A percentile compares a stretch with the other conserved stretches of the same genome.
Conservation (phyloP, 2,797 vertebrate species). For the Cirrhinus molitorella region DNA sequence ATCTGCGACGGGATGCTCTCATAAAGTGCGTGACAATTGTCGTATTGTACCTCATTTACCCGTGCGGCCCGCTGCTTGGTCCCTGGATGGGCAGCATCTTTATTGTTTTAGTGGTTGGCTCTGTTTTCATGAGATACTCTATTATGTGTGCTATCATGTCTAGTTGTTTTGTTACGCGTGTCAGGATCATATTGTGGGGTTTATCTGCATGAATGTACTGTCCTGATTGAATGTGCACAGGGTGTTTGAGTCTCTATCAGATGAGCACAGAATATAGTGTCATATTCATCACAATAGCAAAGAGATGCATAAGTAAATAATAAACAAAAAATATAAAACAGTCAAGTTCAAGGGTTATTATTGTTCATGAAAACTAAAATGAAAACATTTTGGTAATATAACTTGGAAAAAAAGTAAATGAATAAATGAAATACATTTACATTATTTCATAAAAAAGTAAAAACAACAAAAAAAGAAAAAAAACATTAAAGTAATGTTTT, state of each 20-base stretch:
- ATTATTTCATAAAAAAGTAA: not conserved
- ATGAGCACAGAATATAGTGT: not conserved
- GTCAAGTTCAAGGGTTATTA: not conserved
- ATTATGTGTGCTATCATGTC: not conserved
- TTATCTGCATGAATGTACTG: not conserved
- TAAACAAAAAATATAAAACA: not conserved
- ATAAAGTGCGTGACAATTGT: constrained; percentile 22
- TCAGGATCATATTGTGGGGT: constrained; percentile 16
- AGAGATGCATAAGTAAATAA: not conserved
- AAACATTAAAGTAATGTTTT: not conserved
- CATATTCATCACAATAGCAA: not conserved
- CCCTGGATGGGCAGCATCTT: not conserved
- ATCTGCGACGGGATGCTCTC: not conserved
- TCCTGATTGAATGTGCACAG: not conserved
- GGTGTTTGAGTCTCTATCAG: not conserved
- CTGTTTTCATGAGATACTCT: constrained; percentile 10
- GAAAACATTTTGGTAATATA: not conserved
- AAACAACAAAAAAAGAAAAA: not conserved
- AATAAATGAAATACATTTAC: not conserved
- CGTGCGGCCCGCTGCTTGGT: constrained; percentile 24
- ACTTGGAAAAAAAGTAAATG: accelerated
- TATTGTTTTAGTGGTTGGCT: constrained; percentile 25
- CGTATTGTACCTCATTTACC: constrained; percentile 30
- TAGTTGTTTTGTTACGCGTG: constrained; percentile 8
- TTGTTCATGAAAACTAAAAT: not conserved